Evolutionary conservation across 2,888 invertebrate species (phyloP).

Genomic region (Sphinx pinastri): DNA sequence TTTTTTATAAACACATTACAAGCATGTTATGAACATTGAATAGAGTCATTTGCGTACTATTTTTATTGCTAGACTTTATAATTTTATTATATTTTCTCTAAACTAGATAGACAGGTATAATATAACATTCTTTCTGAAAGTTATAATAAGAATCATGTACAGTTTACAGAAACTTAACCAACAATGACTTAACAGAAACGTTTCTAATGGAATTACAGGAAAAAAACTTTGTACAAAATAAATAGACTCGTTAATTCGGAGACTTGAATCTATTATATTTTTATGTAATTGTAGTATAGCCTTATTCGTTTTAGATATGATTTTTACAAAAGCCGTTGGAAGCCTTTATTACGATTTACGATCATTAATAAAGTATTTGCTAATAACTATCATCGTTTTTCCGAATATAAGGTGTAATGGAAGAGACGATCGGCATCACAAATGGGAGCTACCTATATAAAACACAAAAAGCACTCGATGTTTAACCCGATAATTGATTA

Average conservation of each 20-base stretch:
- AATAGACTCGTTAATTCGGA: neutral
- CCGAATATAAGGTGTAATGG: slow-evolving; percentile 29
- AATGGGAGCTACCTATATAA: slow-evolving; percentile 47
- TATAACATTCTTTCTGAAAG: neutral
- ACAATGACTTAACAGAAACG: neutral
- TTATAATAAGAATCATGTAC: neutral
- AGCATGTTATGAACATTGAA: neutral
- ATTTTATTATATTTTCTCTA: neutral
- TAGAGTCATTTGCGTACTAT: neutral
- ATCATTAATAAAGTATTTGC: slow-evolving; percentile 27
- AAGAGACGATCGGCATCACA: slow-evolving; percentile 34
- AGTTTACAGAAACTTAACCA: neutral
- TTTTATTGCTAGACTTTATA: neutral
- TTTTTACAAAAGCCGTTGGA: neutral
- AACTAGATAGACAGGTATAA: neutral
- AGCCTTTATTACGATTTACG: neutral
- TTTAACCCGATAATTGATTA: slow-evolving; percentile 51
- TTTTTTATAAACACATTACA: neutral
- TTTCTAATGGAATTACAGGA: neutral
- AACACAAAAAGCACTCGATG: slow-evolving; percentile 42
- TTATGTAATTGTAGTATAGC: neutral
- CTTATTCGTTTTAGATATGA: too few relatives aligned
- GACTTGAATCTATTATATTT: neutral
- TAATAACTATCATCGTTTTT: slow-evolving; percentile 23
- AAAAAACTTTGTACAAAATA: neutral